Base-by-base conservation (phyloP, 2,888 invertebrate genomes). In the Agrochola lychnidis region DNA sequence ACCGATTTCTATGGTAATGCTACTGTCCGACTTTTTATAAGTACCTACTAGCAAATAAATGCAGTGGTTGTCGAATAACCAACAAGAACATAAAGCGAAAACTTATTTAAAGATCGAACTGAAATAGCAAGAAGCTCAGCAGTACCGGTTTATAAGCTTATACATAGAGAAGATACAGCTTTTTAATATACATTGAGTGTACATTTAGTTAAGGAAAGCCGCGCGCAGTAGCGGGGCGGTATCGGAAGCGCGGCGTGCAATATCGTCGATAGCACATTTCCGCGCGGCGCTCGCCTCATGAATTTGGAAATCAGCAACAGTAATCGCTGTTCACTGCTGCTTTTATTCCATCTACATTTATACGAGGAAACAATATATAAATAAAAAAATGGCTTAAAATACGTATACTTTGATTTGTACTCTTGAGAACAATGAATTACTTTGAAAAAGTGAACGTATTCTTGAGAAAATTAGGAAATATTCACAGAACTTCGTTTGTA, bases 221-320 rank as follows among this genome's bases (percentile, higher is more conserved):
- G 66, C 70, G 45, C 72, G 64, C 69, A 30, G 63, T 36, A 64
- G 57, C 62, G 72, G 73, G 62, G 48, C 72, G 61, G 82, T 62
- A 76, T 83, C 83, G 88, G 87, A 86, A 87, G 87, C 86, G 75
- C 62, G 71, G 70, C 61, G 51, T 59, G 89, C 90, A 91, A 92
- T 91, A 91, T 89, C 89, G 88, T 71, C 87, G 89, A 92, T 89
- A 89, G 92, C 88, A 90, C 89, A 90, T 90, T 90, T 90, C 91
- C 90, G 89, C 85, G 78, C 57, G 42, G 59, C 25, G 73, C 75
- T 73, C 73, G 70, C 64, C 84, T 91, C 91, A 90, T 91, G 91
- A 89, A 91, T 91, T 91, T 87, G 86, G 86, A 89, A 89, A 90
- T 88, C 86, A 86, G 82, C 62, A 61, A 73, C 53, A 76, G 79